Evolutionary conservation across 30 jellyfish, hydroid and myxozoan species (phyloP), one percentile per base, ranked within the genome.

Genomic region (Sanderia malayensis): DNA sequence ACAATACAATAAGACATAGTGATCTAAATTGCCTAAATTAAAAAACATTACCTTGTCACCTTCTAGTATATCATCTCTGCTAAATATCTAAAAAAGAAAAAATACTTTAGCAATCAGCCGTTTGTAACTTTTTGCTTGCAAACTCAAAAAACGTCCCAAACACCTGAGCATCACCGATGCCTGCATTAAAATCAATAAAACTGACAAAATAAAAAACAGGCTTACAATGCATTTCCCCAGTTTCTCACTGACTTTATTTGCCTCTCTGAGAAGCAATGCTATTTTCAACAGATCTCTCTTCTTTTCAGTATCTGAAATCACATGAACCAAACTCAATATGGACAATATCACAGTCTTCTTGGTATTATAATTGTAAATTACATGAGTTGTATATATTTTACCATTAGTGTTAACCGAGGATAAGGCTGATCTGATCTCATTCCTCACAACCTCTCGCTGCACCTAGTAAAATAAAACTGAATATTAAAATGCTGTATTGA

Each of bases 211-310:
- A n/a, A n/a, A n/a, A n/a, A n/a, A n/a, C n/a, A n/a, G 7, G 66
- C 95, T 63, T 71, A 90, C 97, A 26, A 64, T 75, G 70, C 32
- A 25, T 67, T 83, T 91, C 73, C 70, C 63, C 41, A 90, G 77
- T 37, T 74, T 67, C 26, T 90, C 85, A 71, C 95, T 90, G 33
- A 90, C 70, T 64, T 83, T 79, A 44, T 90, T 90, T 25, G 97
- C 97, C 45, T 90, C 97, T 77, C 97, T 71, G 46, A 83, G 63
- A 82, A 83, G 65, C 66, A 90, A 45, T 17, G 95, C 91, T 13
- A 90, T 82, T 66, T 79, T 76, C 46, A 90, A 49, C 25, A 90
- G 70, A 46, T 90, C 97, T 34, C 47, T 74, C 44, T 82, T 82
- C 29, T 70, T 72, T 2, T 76, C 88, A 7, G 34, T 22, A 21